Percentiles rank a stretch among this genome's conserved stretches.
phyloP scores from a whole-genome alignment of 2,888 invertebrate genomes.

The Eupithecia abbreviata region DNA sequence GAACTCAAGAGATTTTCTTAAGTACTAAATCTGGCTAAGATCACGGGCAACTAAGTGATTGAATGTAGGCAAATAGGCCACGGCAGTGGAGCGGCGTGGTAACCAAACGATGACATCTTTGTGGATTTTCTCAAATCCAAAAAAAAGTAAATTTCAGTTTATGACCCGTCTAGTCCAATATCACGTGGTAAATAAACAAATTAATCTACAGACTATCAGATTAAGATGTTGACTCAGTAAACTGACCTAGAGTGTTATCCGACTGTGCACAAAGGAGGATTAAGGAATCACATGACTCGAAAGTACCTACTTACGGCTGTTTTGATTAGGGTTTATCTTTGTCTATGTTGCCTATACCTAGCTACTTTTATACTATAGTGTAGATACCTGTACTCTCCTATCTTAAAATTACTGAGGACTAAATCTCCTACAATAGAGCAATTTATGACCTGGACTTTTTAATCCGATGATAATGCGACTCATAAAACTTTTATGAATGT shows the following conservation, averaged over 20 bases:
- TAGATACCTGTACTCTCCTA: background rate
- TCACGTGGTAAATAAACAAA: conserved; percentile 13
- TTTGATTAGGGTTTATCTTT: background rate
- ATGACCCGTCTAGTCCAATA: conserved; percentile 3
- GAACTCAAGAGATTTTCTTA: conserved; percentile 1
- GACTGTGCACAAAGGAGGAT: conserved; percentile 15
- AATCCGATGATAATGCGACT: background rate
- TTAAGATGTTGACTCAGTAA: conserved; percentile 12
- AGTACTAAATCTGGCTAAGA: conserved; percentile 59
- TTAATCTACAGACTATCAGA: conserved; percentile 18
- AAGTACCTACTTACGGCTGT: background rate
- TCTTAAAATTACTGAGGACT: background rate
- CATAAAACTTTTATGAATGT: background rate
- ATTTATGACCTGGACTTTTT: background rate
- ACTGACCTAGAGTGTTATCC: conserved; percentile 13
- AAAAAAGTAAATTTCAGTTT: background rate
- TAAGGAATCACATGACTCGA: background rate
- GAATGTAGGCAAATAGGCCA: conserved; percentile 72
- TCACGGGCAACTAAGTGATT: conserved; percentile 70
- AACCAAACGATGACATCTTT: conserved; percentile 31
- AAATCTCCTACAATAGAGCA: background rate
- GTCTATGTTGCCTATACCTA: background rate
- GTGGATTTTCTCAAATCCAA: background rate
- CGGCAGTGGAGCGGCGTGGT: conserved; percentile 50
- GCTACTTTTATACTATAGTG: background rate